Percentiles rank a stretch among this genome's conserved stretches.
These are phyloP conservation scores for Tauraco erythrolophus DNA, from an alignment of 2,113 vertebrate species.

Conservation along the genomic window DNA sequence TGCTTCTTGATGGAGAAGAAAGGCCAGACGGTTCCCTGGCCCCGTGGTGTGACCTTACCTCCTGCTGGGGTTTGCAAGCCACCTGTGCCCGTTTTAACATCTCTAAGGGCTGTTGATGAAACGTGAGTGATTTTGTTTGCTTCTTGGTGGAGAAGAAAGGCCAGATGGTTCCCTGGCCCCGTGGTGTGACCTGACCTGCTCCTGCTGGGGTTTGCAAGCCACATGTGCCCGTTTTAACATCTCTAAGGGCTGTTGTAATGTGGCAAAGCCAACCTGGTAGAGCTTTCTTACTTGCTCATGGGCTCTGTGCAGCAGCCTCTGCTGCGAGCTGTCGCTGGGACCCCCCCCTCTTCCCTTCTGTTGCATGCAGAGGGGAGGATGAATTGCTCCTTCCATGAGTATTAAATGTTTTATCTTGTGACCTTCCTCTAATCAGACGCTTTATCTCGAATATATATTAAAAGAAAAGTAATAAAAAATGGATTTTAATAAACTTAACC, in stretches of 20 bases:
- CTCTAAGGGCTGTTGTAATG: not conserved
- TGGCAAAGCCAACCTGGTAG: not conserved
- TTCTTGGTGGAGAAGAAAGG: not conserved
- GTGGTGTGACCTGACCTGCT: not conserved
- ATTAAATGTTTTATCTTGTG: conserved; percentile 56
- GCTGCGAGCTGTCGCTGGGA: not conserved
- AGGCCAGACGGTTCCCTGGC: not conserved
- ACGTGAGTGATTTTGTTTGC: not conserved
- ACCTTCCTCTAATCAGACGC: conserved; percentile 44
- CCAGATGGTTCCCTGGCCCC: not conserved
- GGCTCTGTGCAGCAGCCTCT: not conserved
- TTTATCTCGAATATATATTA: conserved; percentile 20
- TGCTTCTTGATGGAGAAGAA: not conserved
- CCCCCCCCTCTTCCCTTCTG: not conserved
- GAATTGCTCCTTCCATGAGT: not conserved
- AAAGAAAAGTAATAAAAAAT: conserved; percentile 42
- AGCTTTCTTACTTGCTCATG: accelerated
- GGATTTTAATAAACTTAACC: conserved; percentile 65
- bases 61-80: not conserved
- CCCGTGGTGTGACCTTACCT: not conserved
- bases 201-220: too few species aligned
- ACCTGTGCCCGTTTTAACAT: accelerated
- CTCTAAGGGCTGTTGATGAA: not conserved
- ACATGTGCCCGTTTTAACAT: accelerated
- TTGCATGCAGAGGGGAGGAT: not conserved